Evolutionary conservation across 2,113 vertebrate species (phyloP).

Genomic region (Myodes glareolus): DNA sequence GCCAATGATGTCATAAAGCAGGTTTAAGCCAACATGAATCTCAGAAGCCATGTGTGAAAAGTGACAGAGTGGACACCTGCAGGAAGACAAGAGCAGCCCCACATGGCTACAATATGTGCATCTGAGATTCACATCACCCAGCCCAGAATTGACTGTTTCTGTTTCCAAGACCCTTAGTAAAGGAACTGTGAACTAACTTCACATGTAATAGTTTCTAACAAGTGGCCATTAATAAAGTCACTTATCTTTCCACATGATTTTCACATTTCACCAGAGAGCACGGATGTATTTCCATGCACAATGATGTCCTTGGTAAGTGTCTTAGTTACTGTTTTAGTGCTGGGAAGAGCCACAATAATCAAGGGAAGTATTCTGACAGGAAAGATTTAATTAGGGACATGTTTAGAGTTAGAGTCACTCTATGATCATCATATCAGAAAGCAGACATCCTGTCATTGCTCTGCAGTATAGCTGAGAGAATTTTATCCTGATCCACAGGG

Average conservation of each 20-base stretch:
- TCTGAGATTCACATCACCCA: neutral
- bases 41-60: neutral
- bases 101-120: neutral
- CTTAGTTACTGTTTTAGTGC: too few species aligned
- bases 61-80: neutral
- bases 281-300: too few species aligned
- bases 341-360: too few species aligned
- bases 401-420: neutral
- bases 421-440: neutral
- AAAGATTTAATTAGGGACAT: neutral
- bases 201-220: neutral
- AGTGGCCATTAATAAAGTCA: neutral
- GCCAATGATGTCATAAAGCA: slow-evolving; percentile 54
- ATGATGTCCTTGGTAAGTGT: too few species aligned
- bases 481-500: neutral
- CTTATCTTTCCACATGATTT: neutral
- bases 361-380: too few species aligned
- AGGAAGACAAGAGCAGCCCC: neutral
- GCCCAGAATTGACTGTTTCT: neutral
- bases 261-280: neutral
- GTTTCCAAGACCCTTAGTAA: neutral
- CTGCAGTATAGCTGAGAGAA: neutral
- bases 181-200: neutral
- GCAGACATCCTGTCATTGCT: neutral
- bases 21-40: neutral